Base-by-base conservation (phyloP, 2,888 invertebrate genomes). In the Heliconius ismenius region DNA sequence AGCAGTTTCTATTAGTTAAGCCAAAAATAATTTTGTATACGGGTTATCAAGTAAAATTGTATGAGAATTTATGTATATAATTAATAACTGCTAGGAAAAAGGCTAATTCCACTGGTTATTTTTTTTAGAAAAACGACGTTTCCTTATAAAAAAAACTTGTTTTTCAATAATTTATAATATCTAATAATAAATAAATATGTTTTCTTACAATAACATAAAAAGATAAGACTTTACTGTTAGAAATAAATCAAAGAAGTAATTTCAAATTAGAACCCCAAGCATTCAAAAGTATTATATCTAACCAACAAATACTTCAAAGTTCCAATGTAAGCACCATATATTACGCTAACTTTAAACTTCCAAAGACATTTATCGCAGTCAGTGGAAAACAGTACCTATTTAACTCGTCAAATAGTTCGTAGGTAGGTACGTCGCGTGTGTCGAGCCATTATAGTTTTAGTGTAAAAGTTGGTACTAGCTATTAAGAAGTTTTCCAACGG, bases 381-480 rank as follows among this genome's bases (percentile, higher is more conserved):
- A 69, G 28, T 69, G 54, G 69, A 32, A 54, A 32, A 49, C 49
- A 54, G 28, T 54, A 32, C 6, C 1, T 32, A 32, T 54, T 54
- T 49, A 54, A 70, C 21, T 26, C 67, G 32, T 54, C 73, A 60
- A 28, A 64, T 65, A 39, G 24, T 74, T 72, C 54, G 43, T 39
- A 10, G 36, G 68, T 39, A 10, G n/a, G 65, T 18, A 15, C 24
- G 28, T 79, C 73, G 79, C 81, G 81, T 79, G 81, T 73, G 73
- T 49, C n/a, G 24, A 49, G 73, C 70, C 63, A 76, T 79, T 76
- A 68, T 76, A 77, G 78, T 77, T 68, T 78, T 68, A 75, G 76
- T 68, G 58, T 62, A 78, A 39, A 39, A 81, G 77, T 80, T 78
- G 54, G 76, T 79, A 77, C 73, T 72, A 75, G 73, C 76, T 73